A percentile compares a stretch with the other conserved stretches of the same genome.
Conservation (phyloP, 2,113 vertebrate genomes). For the Spea multiplicata region DNA sequence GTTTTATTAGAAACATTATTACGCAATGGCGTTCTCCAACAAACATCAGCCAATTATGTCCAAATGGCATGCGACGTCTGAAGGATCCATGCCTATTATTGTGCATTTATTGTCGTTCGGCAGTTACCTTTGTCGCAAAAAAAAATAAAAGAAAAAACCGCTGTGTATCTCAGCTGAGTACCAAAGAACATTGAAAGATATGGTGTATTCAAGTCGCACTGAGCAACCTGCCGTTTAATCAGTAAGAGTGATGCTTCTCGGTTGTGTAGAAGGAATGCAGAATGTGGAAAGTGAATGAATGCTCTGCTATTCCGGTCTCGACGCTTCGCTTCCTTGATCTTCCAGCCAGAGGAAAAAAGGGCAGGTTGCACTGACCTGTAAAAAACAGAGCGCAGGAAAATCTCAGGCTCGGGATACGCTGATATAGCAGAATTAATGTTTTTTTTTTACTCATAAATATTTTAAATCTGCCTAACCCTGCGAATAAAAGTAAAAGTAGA, state of each 20-base stretch:
- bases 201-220: background rate
- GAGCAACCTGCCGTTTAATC: background rate
- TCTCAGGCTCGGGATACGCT: background rate
- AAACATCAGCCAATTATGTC: too few species aligned
- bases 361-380: conserved; percentile 15
- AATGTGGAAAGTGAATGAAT: background rate
- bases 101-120: background rate
- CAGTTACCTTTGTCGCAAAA: background rate
- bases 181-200: background rate
- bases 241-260: background rate
- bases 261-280: conserved; percentile 6
- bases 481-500: too few species aligned
- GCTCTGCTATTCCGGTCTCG: background rate
- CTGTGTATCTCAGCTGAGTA: background rate
- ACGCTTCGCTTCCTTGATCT: background rate
- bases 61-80: too few species aligned
- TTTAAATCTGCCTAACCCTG: too few species aligned
- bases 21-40: too few species aligned
- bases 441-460: too few species aligned
- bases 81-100: too few species aligned
- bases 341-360: background rate
- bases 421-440: background rate
- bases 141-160: background rate
- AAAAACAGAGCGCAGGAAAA: background rate
- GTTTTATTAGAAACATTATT: too few species aligned